Evolutionary conservation across 2,888 invertebrate genomes (phyloP), one percentile per base, ranked within the genome.

Genomic region (Blomia tropicalis): DNA sequence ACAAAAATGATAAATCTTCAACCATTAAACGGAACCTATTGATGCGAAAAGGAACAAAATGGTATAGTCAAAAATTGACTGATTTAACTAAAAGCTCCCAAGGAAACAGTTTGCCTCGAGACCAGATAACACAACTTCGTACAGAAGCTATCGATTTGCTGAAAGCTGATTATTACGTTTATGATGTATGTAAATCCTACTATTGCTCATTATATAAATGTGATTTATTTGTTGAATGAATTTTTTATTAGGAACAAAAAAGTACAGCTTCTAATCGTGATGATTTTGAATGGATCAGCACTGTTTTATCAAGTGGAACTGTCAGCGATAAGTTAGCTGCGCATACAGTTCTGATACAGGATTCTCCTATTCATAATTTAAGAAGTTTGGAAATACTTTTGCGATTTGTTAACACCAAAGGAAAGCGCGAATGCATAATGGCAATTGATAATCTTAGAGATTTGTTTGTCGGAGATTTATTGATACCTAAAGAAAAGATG

Each of bases 251-350:
- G 51, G 51, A 56, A 19, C 56, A 56, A 56, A 23, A 56, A 36
- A 51, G n/a, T n/a, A 47, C 17, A n/a, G 22, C 25, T 4, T 27
- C 27, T 14, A 22, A 31, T 36, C 59, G 44, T 22, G 43, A 43
- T 0, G 83, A 84, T 68, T 80, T 80, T 69, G 78, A 80, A 62
- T 89, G 88, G 88, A 81, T 87, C 66, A 80, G 81, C 68, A 84
- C 83, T 1, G 81, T 90, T 11, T 76, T 88, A 68, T 77, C 81
- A 14, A 83, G 83, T 68, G 92, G 92, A 66, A 89, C 90, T 0
- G 79, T 83, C 0, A 80, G 83, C 0, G 92, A 92, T 74, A 85
- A 84, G 76, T 80, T 89, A 63, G 89, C 91, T 2, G 90, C 90
- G 0, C 81, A 83, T 64, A 83, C 84, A 4, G 78, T 92, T 27